phyloP scores from a whole-genome alignment of 2,888 invertebrate species.

The Sepioteuthis lessoniana region DNA sequence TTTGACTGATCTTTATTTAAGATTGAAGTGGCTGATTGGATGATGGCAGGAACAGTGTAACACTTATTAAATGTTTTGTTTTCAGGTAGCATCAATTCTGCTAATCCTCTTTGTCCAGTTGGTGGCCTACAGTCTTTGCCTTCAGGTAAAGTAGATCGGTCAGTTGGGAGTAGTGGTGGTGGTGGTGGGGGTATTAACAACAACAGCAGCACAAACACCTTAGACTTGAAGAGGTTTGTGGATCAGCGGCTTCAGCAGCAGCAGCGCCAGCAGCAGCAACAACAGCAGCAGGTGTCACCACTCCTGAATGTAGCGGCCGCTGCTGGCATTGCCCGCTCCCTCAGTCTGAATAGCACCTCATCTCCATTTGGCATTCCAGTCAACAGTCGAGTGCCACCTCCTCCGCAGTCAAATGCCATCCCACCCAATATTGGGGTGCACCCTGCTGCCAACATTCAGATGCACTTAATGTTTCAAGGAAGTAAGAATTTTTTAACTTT shows the following conservation, averaged over 20 bases:
- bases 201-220: constrained; percentile 54
- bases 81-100: constrained; percentile 5
- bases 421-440: constrained; percentile 53
- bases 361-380: constrained; percentile 64
- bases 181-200: background rate
- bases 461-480: constrained; percentile 66
- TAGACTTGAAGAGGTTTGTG: constrained; percentile 34
- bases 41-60: too few species aligned
- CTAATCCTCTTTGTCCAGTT: background rate
- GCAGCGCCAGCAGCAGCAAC: constrained; percentile 51
- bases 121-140: constrained; percentile 1
- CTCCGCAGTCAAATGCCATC: constrained; percentile 57
- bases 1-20: too few species aligned
- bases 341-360: constrained; percentile 54
- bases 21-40: too few species aligned
- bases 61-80: background rate
- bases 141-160: background rate
- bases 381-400: constrained; percentile 63
- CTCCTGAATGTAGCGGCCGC: constrained; percentile 26
- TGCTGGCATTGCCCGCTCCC: constrained; percentile 50
- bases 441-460: constrained; percentile 58
- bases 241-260: constrained; percentile 55
- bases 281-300: constrained; percentile 49
- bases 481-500: background rate
- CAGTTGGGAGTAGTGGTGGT: too few species aligned